Evolutionary conservation across 2,797 vertebrate genomes (phyloP), one percentile per base, ranked within the genome.

Genomic region (Erethizon dorsatum): DNA sequence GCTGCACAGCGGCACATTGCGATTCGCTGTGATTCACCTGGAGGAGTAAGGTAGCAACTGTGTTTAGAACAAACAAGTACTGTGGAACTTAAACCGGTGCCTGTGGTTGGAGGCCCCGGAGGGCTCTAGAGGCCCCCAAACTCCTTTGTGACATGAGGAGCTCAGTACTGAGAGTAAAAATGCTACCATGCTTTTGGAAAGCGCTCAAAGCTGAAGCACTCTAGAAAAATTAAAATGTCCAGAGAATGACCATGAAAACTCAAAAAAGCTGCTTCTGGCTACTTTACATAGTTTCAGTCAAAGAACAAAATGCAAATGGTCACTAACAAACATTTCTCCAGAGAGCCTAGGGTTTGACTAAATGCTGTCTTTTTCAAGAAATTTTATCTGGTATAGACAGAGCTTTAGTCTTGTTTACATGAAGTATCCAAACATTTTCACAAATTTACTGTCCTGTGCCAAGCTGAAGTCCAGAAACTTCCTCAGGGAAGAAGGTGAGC

Each of bases 401-500:
- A 94, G 14, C 17, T 50, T 95, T 89, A 7, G 47, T 77, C 77
- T 85, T 93, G 50, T 73, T 97, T 91, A 91, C n/a, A 45, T 8
- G 33, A 83, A 93, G 33, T 12, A 84, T 82, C 52, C 77, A 96
- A 91, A 91, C 14, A 79, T 79, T 95, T 85, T 90, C 82, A 89
- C 75, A 95, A 95, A 94, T 88, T 63, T 89, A 67, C 63, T 78
- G 24, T 75, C 69, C 18, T 52, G 45, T 73, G 57, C 54, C 87
- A 94, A 84, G 12, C 47, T 65, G 50, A 93, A 96, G 82, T 88
- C 90, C 95, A 95, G 63, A 52, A 69, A 61, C 50, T 83, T 96
- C 91, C 91, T 95, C 10, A 0, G 78, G 57, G 65, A 65, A 90
- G 59, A 85, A 77, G 33, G 26, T 37, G 54, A 91, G 20, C 33